These are phyloP conservation scores for Orius insidiosus DNA, from an alignment of 1,140 invertebrate species.

Conservation along the genomic window DNA sequence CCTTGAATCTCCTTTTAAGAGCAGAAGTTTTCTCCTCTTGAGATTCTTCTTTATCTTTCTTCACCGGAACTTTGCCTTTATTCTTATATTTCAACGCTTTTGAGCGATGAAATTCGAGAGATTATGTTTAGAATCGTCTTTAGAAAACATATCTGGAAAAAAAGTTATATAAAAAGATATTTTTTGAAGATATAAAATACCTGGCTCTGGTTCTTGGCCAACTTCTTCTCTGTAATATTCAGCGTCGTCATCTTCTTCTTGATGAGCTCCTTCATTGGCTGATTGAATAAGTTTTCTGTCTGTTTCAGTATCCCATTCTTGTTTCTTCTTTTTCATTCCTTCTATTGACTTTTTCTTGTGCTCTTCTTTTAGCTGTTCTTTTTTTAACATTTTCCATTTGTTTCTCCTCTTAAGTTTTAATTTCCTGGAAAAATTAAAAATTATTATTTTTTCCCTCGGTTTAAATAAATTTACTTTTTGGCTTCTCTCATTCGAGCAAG, in stretches of 20 bases:
- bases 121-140: no score
- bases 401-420: constrained; percentile 56
- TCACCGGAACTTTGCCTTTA: no score
- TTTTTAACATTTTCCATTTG: constrained; percentile 49
- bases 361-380: constrained; percentile 31
- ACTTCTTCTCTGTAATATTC: constrained; percentile 75
- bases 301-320: constrained; percentile 3
- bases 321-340: constrained; percentile 30
- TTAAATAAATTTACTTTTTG: constrained; percentile 42
- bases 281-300: constrained; percentile 17
- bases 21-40: no score
- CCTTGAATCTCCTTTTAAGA: no score
- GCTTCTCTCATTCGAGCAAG: constrained; percentile 50
- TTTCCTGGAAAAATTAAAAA: constrained; percentile 27
- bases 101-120: no score
- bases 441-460: constrained; percentile 8
- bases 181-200: constrained; percentile 30
- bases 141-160: no score
- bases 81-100: no score
- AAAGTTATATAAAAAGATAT: no score
- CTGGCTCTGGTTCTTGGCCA: constrained; percentile 67
- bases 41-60: no score
- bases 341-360: constrained; percentile 23
- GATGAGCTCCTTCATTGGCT: constrained; percentile 23
- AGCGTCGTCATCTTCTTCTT: constrained; percentile 47